Evolutionary conservation across 2,797 vertebrate species (phyloP).

Genomic region (Simalia tracyae): DNA sequence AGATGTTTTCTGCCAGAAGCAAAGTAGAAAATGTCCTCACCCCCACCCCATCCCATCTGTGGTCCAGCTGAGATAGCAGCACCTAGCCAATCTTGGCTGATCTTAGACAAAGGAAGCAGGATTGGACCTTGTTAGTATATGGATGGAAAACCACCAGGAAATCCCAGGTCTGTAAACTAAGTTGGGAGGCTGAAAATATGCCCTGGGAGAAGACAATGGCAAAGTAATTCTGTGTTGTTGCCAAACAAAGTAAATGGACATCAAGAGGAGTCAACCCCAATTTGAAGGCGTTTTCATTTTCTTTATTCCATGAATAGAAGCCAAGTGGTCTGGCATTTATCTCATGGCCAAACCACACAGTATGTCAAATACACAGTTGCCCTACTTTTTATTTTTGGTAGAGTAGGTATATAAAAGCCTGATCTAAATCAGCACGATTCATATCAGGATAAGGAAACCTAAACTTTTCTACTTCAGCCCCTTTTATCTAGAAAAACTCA

Average conservation of each 20-base stretch:
- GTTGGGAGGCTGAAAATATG: not conserved
- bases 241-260: not conserved
- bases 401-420: no score
- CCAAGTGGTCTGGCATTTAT: not conserved
- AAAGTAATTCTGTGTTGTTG: not conserved
- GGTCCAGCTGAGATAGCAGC: not conserved
- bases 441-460: not conserved
- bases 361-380: not conserved
- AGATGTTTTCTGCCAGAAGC: not conserved
- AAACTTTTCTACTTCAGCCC: not conserved
- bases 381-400: not conserved
- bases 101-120: not conserved
- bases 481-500: not conserved
- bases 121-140: not conserved
- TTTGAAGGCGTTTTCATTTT: not conserved
- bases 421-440: not conserved
- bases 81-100: not conserved
- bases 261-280: not conserved
- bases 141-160: not conserved
- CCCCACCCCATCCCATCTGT: not conserved
- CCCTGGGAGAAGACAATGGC: not conserved
- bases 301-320: not conserved
- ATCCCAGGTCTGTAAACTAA: not conserved
- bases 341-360: not conserved
- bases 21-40: not conserved